Percentiles rank a stretch among this genome's conserved stretches.
Evolutionary conservation across 2,113 vertebrate species (phyloP).

Genomic region (Odocoileus virginianus): DNA sequence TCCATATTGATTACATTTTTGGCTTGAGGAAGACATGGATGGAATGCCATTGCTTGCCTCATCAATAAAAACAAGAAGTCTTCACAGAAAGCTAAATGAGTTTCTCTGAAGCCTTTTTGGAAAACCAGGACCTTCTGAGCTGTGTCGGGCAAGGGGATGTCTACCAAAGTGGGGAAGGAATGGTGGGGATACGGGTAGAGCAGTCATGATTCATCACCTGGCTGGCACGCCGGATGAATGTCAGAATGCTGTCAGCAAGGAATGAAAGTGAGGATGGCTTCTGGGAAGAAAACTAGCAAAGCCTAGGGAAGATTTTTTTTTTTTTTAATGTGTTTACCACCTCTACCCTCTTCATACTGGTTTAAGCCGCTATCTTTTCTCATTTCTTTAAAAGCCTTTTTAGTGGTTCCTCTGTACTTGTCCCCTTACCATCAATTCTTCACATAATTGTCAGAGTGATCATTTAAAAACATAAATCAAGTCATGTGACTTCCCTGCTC

Average conservation of each 20-base stretch:
- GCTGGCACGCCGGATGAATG: not conserved
- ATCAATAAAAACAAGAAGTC: not conserved
- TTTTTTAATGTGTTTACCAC: not conserved
- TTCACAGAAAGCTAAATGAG: not conserved
- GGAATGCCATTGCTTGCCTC: not conserved
- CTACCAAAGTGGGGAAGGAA: not conserved
- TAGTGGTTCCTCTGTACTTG: not conserved
- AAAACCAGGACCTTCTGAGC: not conserved
- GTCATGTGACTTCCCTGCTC: not conserved
- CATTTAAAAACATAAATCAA: not conserved
- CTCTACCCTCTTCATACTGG: not conserved
- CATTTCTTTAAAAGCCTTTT: not conserved
- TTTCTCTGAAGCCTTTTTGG: not conserved
- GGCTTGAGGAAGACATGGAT: not conserved
- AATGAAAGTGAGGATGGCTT: not conserved
- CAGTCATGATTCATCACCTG: not conserved
- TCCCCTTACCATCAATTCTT: not conserved
- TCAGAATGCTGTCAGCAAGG: not conserved
- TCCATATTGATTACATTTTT: not conserved
- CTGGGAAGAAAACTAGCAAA: not conserved
- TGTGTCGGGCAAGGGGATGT: not conserved
- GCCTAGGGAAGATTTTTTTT: not conserved
- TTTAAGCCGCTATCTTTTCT: not conserved
- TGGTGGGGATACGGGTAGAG: not conserved
- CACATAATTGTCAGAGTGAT: not conserved